These are phyloP conservation scores for Micoletzkya japonica DNA, from an alignment of 2,888 invertebrate species.

Conservation along the genomic window DNA sequence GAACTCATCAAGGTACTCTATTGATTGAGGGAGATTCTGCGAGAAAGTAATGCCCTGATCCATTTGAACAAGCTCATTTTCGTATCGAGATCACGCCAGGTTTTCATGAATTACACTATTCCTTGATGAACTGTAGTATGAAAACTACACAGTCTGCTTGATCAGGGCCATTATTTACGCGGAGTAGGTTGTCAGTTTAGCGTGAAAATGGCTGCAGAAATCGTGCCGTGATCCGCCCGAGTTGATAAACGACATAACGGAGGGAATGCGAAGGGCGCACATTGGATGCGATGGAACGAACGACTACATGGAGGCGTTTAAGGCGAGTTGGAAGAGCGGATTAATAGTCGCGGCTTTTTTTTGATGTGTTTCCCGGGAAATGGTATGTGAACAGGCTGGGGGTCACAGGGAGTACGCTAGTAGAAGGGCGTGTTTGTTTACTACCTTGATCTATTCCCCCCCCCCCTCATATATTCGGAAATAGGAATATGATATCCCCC, in stretches of 20 bases:
- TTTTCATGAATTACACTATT: neutral
- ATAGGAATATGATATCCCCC: too few relatives aligned
- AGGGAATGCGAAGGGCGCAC: neutral
- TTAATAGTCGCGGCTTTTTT: too few relatives aligned
- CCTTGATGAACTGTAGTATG: too few relatives aligned
- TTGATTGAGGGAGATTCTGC: neutral
- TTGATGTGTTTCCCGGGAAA: too few relatives aligned
- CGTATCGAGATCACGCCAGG: neutral
- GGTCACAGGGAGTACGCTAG: neutral
- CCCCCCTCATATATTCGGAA: too few relatives aligned
- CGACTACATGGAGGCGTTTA: neutral
- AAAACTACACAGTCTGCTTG: too few relatives aligned
- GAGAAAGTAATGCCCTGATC: neutral
- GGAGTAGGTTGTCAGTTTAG: too few relatives aligned
- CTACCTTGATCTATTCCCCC: too few relatives aligned
- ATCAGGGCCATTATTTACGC: too few relatives aligned
- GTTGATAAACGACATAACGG: neutral
- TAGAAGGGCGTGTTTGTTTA: too few relatives aligned
- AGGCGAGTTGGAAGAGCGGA: neutral
- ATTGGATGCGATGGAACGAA: neutral
- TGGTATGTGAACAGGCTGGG: neutral
- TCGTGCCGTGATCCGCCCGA: neutral
- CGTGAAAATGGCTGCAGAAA: neutral
- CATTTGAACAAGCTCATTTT: neutral
- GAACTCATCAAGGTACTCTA: conserved; percentile 2